Percentiles rank a stretch among this genome's conserved stretches.
Evolutionary conservation across 1,140 invertebrate species (phyloP).

Genomic region (Eriosoma lanigerum): DNA sequence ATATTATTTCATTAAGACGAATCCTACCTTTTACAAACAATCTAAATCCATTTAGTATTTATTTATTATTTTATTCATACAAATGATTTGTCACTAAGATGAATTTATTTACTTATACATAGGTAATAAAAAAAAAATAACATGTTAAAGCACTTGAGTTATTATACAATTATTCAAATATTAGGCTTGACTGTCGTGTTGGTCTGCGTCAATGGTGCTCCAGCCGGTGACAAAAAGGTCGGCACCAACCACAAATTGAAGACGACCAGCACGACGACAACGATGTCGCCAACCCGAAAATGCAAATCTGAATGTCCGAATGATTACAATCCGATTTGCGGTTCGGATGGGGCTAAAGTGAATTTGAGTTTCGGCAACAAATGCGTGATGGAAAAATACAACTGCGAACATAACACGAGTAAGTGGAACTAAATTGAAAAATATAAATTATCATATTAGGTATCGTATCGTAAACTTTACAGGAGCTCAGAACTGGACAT

Average conservation of each 20-base stretch:
- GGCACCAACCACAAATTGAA: constrained; percentile 23
- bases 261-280: constrained; percentile 25
- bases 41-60: too few species aligned
- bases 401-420: constrained; percentile 55
- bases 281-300: background rate
- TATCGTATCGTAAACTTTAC: too few species aligned
- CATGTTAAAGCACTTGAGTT: too few species aligned
- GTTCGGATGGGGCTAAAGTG: constrained; percentile 53
- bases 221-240: constrained; percentile 34
- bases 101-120: too few species aligned
- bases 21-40: too few species aligned
- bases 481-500: too few species aligned
- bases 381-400: constrained; percentile 55
- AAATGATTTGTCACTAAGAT: too few species aligned
- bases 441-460: background rate
- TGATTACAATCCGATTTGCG: constrained; percentile 54
- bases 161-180: too few species aligned
- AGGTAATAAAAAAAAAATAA: too few species aligned
- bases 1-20: too few species aligned
- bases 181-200: constrained; percentile 6
- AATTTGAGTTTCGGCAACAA: constrained; percentile 55
- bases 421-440: constrained; percentile 14
- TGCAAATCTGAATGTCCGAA: background rate
- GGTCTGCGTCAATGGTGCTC: background rate
- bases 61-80: too few species aligned